These are phyloP conservation scores for Poecilia picta DNA, from an alignment of 2,797 vertebrate species.

Conservation along the genomic window DNA sequence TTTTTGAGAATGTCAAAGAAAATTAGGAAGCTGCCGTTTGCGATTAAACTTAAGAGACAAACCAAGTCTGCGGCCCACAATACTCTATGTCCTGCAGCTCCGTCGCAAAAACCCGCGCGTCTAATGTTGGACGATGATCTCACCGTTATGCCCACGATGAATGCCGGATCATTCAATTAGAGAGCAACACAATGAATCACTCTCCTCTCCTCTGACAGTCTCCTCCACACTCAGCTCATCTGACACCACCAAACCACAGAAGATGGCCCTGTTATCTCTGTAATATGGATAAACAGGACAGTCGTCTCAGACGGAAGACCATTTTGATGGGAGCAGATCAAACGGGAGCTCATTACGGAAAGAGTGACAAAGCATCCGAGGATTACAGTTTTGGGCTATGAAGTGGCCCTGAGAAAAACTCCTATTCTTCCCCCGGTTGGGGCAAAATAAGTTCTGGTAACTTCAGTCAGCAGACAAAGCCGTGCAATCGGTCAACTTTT, in stretches of 20 bases:
- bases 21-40: neutral
- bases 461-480: slow-evolving; percentile 56
- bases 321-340: slow-evolving; percentile 60
- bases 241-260: slow-evolving; percentile 54
- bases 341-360: slow-evolving; percentile 58
- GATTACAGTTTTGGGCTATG: slow-evolving; percentile 32
- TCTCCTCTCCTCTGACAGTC: slow-evolving; percentile 60
- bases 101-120: slow-evolving; percentile 24
- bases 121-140: slow-evolving; percentile 64
- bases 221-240: slow-evolving; percentile 65
- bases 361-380: slow-evolving; percentile 53
- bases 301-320: slow-evolving; percentile 48
- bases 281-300: slow-evolving; percentile 69
- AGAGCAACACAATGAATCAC: slow-evolving; percentile 70
- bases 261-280: slow-evolving; percentile 61
- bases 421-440: slow-evolving; percentile 28
- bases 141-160: slow-evolving; percentile 62
- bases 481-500: slow-evolving; percentile 40
- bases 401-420: slow-evolving; percentile 32
- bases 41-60: neutral
- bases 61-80: neutral
- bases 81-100: slow-evolving; percentile 19
- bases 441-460: slow-evolving; percentile 67
- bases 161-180: slow-evolving; percentile 74
- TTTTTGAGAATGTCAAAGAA: slow-evolving; percentile 1